A percentile compares a stretch with the other conserved stretches of the same genome.
Conservation (phyloP, 1,140 invertebrate species). For the Cardiocondyla obscurior region DNA sequence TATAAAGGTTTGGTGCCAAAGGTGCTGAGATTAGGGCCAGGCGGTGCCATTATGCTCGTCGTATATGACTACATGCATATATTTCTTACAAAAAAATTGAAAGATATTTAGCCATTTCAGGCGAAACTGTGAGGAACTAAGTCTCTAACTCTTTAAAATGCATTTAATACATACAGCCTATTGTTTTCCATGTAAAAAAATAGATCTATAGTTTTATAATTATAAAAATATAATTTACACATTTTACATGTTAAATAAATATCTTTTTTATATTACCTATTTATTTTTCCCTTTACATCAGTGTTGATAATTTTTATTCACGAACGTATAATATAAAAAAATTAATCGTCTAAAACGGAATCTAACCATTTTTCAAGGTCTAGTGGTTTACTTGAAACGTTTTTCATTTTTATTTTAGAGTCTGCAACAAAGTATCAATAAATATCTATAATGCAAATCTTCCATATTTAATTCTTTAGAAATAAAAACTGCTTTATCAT, state of each 20-base stretch:
- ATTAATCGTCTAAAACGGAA: conserved; percentile 76
- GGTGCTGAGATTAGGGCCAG: conserved; percentile 94
- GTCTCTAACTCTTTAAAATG: neutral
- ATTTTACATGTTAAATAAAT: conserved; percentile 40
- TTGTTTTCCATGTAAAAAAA: neutral
- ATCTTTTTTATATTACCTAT: conserved; percentile 19
- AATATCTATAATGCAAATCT: neutral
- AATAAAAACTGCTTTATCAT: neutral
- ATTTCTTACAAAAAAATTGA: conserved; percentile 50
- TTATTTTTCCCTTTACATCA: conserved; percentile 9
- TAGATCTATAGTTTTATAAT: conserved; percentile 32
- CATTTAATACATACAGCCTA: too few species aligned
- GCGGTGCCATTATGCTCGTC: conserved; percentile 95
- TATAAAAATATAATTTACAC: conserved; percentile 45
- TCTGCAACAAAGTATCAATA: conserved; percentile 61
- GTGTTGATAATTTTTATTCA: conserved; percentile 16
- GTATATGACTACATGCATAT: conserved; percentile 92
- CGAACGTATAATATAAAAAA: neutral
- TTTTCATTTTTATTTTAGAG: conserved; percentile 60
- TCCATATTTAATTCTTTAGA: neutral
- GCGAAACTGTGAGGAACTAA: conserved; percentile 8
- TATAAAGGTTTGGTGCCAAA: conserved; percentile 97
- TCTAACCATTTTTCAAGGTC: conserved; percentile 81
- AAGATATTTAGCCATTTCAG: conserved; percentile 23
- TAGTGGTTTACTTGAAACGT: conserved; percentile 70